Evolutionary conservation across 1,140 invertebrate genomes (phyloP), one percentile per base, ranked within the genome.

Genomic region (Calliphora vicina): DNA sequence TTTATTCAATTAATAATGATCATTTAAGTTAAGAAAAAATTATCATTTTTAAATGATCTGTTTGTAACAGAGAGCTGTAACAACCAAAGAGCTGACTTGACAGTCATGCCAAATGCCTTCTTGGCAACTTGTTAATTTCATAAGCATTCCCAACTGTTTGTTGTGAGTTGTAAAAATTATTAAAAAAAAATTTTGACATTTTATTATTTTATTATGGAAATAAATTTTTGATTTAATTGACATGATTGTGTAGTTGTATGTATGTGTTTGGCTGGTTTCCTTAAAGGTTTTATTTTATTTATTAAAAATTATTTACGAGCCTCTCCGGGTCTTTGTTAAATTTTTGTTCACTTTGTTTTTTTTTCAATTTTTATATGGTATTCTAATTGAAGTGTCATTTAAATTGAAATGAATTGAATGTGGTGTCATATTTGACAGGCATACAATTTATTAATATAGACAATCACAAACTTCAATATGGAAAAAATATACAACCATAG

Each of bases 361-460:
- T 72, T 26, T 74, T 74, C 8, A n/a, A 12, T 72, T 76, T 76
- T 76, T 42, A 5, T 35, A 10, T 35, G 35, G 23, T 20, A 25
- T 78, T 78, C 74, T 78, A 78, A 78, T 78, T 78, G 74, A 78
- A 78, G 74, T 78, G 74, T 78, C 74, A 78, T 78, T 78, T 35
- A 78, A 78, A 78, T 78, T 78, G 74, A 78, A 78, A 78, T 78
- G 74, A 78, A 78, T 78, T 78, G 74, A 78, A 78, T 78, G 74
- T 78, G 74, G 35, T 78, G 74, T 78, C 74, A 45, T 78, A 78
- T 78, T 43, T 78, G 74, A 78, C 74, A 78, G 74, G 2, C 35
- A 43, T 43, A 43, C 35, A 35, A 78, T 45, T 78, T 78, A 78
- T 78, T 78, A 78, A 78, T 20, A 78, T 13, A 25, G 25, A 42